phyloP scores from a whole-genome alignment of 2,797 vertebrate genomes.

The Phalanger gymnotis region DNA sequence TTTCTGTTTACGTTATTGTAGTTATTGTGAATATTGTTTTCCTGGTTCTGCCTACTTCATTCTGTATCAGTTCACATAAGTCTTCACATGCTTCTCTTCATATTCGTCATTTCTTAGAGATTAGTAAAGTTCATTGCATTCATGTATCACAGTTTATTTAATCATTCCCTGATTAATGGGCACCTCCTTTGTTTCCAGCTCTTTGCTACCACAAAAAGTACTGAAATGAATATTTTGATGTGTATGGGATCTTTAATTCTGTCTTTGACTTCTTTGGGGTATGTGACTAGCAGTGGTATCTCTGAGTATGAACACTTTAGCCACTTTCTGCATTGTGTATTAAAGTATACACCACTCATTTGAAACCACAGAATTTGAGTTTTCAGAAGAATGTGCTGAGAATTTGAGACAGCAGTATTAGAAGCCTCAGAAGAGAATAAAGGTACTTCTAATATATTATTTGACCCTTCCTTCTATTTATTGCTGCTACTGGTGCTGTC shows the following conservation, averaged over 20 bases:
- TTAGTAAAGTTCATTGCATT: background rate
- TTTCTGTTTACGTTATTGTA: background rate
- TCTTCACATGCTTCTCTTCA: background rate
- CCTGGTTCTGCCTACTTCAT: background rate
- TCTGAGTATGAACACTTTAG: background rate
- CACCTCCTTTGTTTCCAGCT: background rate
- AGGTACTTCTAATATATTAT: constrained; percentile 45
- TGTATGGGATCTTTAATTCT: background rate
- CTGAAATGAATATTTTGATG: background rate
- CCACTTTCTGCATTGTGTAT: background rate
- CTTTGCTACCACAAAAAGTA: background rate
- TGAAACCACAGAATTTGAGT: constrained; percentile 12
- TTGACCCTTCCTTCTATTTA: constrained; percentile 48
- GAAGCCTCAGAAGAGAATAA: constrained; percentile 17
- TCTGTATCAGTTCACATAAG: background rate
- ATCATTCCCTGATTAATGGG: background rate
- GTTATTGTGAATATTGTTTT: background rate
- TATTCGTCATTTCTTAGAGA: background rate
- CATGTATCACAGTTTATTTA: background rate
- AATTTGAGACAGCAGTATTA: constrained; percentile 53
- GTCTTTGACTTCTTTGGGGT: background rate
- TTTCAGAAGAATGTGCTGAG: constrained; percentile 49
- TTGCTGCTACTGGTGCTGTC: constrained; percentile 46
- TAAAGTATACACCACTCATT: constrained; percentile 26
- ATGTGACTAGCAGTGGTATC: background rate